Evolutionary conservation across 64 coral and sea anemone genomes (phyloP).

Genomic region (Stylophora pistillata): DNA sequence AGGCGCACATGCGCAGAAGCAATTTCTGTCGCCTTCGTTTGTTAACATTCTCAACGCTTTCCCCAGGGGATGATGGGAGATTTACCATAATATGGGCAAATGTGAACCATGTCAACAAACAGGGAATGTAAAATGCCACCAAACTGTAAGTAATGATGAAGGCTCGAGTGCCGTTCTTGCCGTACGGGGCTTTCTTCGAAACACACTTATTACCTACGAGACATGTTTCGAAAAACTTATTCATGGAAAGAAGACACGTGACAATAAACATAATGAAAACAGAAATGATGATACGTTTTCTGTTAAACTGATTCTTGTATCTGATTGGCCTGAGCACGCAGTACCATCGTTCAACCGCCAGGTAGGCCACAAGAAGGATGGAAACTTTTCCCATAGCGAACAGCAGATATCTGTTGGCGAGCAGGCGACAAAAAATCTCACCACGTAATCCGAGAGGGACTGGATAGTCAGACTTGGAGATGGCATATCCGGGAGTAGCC

Average conservation of each 20-base stretch:
- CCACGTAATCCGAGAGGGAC: constrained; percentile 41
- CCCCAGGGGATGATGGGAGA: constrained; percentile 19
- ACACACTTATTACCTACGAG: not conserved
- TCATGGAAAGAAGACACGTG: constrained; percentile 36
- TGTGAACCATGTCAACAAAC: constrained; percentile 47
- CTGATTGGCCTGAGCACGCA: constrained; percentile 32
- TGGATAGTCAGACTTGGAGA: not conserved
- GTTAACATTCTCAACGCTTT: not conserved
- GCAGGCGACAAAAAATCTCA: constrained; percentile 46
- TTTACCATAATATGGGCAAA: constrained; percentile 47
- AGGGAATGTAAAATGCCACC: constrained; percentile 39
- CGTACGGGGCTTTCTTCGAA: not conserved
- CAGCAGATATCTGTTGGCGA: constrained; percentile 39
- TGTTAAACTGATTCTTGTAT: constrained; percentile 38
- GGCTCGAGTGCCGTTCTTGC: not conserved
- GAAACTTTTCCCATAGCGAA: constrained; percentile 61
- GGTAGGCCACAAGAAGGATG: constrained; percentile 45
- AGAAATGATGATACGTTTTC: constrained; percentile 29
- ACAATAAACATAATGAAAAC: constrained; percentile 18
- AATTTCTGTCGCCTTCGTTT: constrained; percentile 30
- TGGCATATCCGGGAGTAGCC: constrained; percentile 25
- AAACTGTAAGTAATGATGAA: not conserved
- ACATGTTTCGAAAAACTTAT: constrained; percentile 31
- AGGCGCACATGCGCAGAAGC: constrained; percentile 34
- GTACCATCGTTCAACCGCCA: constrained; percentile 59